These are phyloP conservation scores for Tolmerus cingulatus DNA, from an alignment of 2,888 invertebrate genomes.

Conservation along the genomic window DNA sequence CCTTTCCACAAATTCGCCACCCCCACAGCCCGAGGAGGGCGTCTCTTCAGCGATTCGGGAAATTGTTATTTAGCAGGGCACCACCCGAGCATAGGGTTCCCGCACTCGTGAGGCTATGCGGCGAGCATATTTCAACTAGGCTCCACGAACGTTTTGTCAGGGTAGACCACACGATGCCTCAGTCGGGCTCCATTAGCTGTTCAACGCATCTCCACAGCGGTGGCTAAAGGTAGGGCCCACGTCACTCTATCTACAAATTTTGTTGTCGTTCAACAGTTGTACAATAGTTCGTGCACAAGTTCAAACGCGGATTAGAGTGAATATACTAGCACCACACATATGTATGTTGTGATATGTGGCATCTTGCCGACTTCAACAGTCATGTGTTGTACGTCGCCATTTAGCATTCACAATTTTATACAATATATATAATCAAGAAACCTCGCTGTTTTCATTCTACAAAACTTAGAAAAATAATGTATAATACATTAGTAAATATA, in stretches of 20 bases:
- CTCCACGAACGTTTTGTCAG: conserved; percentile 24
- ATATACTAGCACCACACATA: too few species aligned
- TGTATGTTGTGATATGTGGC: too few species aligned
- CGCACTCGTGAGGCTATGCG: background rate
- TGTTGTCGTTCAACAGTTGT: background rate
- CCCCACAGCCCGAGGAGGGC: background rate
- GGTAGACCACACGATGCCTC: conserved; percentile 6
- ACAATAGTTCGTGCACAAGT: background rate
- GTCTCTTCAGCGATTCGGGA: background rate
- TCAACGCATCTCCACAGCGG: background rate
- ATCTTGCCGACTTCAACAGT: too few species aligned
- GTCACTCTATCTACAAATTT: background rate
- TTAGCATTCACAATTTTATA: too few species aligned
- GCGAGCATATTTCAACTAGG: background rate
- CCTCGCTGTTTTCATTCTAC: too few species aligned
- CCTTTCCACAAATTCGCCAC: background rate
- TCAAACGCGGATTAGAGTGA: too few species aligned
- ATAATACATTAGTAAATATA: too few species aligned
- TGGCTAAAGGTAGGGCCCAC: background rate
- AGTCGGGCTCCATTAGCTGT: background rate
- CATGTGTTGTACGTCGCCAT: too few species aligned
- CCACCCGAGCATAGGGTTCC: background rate
- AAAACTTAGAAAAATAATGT: too few species aligned
- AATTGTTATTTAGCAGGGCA: conserved; percentile 23
- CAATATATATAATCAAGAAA: too few species aligned